Percentiles rank a stretch among this genome's conserved stretches.
Conservation (phyloP, 2,113 vertebrate genomes). For the Lontra canadensis region DNA sequence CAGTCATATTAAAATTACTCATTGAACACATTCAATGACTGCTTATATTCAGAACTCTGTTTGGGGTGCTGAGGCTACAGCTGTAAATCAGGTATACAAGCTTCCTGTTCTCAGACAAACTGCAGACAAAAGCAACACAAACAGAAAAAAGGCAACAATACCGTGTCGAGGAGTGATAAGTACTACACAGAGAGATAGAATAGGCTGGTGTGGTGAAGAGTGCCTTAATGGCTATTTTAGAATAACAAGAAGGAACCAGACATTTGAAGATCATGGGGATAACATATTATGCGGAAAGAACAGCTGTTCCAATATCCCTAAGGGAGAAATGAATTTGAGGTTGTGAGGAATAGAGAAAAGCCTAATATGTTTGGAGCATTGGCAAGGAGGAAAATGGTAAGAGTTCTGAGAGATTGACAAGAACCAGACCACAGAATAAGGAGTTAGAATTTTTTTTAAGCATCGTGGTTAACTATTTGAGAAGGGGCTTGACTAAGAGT, state of each 20-base stretch:
- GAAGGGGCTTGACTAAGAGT: neutral
- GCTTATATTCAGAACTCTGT: neutral
- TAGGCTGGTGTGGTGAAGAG: neutral
- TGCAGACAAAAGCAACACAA: neutral
- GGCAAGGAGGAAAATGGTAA: neutral
- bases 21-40: neutral
- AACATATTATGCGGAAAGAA: neutral
- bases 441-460: neutral
- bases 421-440: neutral
- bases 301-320: neutral
- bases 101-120: neutral
- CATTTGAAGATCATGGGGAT: conserved; percentile 7
- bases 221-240: neutral
- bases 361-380: neutral
- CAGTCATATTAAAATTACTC: neutral
- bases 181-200: neutral
- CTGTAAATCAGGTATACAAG: neutral
- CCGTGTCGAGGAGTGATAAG: neutral
- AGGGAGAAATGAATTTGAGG: neutral
- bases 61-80: neutral
- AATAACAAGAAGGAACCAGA: neutral
- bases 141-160: neutral
- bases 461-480: neutral
- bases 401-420: neutral
- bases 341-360: neutral